Conservation (phyloP, 2,888 invertebrate genomes). For the Drosophila hamatofila region DNA sequence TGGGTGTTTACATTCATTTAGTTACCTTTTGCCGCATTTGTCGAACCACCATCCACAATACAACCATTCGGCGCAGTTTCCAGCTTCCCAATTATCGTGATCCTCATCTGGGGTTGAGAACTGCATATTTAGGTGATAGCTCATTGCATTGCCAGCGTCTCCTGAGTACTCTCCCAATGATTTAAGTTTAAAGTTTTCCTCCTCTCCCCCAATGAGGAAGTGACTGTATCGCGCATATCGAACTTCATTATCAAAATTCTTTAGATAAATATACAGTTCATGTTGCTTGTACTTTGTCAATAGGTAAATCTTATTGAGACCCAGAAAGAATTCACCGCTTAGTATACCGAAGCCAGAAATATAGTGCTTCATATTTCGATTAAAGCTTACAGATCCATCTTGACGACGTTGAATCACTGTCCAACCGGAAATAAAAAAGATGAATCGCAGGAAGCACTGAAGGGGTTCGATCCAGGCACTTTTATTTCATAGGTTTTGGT, state of each 20-base stretch:
- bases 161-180: not conserved
- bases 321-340: not conserved
- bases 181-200: not conserved
- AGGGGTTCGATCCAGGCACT: not conserved
- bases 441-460: not conserved
- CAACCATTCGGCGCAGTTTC: not conserved
- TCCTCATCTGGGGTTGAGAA: conserved; percentile 1
- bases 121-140: no score
- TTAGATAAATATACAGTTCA: not conserved
- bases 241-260: not conserved
- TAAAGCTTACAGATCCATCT: not conserved
- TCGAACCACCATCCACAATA: not conserved
- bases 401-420: not conserved
- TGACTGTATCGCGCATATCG: not conserved
- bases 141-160: no score
- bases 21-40: not conserved
- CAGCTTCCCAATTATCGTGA: not conserved
- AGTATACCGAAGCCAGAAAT: not conserved
- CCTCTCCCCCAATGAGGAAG: not conserved
- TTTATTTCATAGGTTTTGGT: not conserved
- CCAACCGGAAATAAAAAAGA: not conserved
- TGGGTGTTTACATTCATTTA: not conserved
- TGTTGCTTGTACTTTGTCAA: not conserved
- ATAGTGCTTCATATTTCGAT: not conserved
- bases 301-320: not conserved